Evolutionary conservation across 2,888 invertebrate genomes (phyloP), one percentile per base, ranked within the genome.

Genomic region (Caenorhabditis angaria): DNA sequence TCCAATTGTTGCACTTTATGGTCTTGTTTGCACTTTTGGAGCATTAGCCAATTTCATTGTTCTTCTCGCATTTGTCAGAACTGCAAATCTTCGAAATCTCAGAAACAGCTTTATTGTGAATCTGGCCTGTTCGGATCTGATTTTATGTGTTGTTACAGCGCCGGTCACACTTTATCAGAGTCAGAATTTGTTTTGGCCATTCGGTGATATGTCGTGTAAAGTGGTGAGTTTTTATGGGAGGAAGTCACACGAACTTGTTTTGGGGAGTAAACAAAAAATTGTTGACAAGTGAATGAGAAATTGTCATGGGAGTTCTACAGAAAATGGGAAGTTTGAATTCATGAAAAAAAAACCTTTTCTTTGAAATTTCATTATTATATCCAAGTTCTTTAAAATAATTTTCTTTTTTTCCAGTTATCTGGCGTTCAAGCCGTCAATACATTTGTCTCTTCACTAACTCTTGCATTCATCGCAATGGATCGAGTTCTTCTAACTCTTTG

Each of bases 71-170:
- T 86, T 86, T 58, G 67, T 71, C n/a, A 66, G 75, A 28, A 83
- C 81, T 10, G 78, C 85, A 12, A 80, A 82, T 51, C 70, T 86
- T 22, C 66, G 85, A n/a, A 86, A 83, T 63, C 67, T 86, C 14
- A 59, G 87, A 29, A 86, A 87, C 70, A 82, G 85, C 70, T 86
- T 87, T 77, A 86, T 86, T 61, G 83, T 85, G 20, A 87, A 86
- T 69, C 62, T 86, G 64, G 86, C 86, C 18, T 78, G 82, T 53
- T 85, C 85, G 1, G 86, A 86, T 69, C 77, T 86, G 53, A 70
- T 86, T 22, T 71, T 87, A 10, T 86, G 86, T 61, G 73, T 77
- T 12, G 77, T 86, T 25, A 86, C 86, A 4, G 86, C 85, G 12
- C 86, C 86, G 0, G 78, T 81, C 20, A 87, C 86, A 18, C 72